These are phyloP conservation scores for Anisognathus igniventris DNA, from an alignment of 2,797 vertebrate genomes.

Conservation along the genomic window DNA sequence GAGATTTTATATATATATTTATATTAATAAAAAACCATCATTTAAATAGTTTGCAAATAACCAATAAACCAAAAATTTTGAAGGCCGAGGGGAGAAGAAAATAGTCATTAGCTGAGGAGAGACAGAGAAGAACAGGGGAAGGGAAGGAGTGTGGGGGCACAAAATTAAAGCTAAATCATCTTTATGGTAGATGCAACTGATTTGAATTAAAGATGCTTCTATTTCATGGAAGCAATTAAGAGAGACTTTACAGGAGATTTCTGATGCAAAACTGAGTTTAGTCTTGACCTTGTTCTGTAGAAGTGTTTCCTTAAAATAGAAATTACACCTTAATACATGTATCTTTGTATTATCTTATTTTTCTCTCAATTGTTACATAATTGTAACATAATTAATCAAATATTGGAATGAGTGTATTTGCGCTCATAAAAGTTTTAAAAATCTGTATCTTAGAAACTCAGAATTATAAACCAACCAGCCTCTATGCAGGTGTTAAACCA, in stretches of 20 bases:
- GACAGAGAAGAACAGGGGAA: not conserved
- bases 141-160: not conserved
- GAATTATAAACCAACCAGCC: not conserved
- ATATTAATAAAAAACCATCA: not conserved
- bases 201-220: not conserved
- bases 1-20: not conserved
- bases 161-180: not conserved
- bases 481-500: not conserved
- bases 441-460: not conserved
- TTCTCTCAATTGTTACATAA: not conserved
- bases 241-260: not conserved
- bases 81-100: not conserved
- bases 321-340: not conserved
- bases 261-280: not conserved
- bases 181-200: not conserved
- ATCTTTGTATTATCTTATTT: not conserved
- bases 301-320: not conserved
- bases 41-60: not conserved
- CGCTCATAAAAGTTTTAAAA: not conserved
- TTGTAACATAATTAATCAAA: not conserved
- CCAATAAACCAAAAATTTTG: not conserved
- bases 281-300: not conserved
- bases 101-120: not conserved
- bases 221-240: not conserved
- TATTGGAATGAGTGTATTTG: accelerated